These are phyloP conservation scores for Chitala chitala DNA, from an alignment of 2,113 vertebrate genomes.

Conservation along the genomic window DNA sequence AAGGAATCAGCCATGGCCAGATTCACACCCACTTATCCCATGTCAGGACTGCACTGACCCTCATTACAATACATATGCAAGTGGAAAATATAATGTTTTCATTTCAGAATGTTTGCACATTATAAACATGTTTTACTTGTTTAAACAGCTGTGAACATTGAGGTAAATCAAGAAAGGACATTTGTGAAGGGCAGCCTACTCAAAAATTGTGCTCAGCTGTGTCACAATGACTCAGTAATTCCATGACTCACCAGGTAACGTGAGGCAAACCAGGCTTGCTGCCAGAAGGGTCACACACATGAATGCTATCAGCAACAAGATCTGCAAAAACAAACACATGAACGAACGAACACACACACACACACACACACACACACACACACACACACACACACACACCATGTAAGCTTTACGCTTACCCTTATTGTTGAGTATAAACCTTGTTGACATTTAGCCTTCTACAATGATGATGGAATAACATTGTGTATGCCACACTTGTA, in stretches of 20 bases:
- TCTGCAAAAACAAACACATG: slow-evolving; percentile 60
- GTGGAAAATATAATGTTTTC: neutral
- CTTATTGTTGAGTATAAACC: no score
- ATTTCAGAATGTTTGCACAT: neutral
- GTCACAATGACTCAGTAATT: neutral
- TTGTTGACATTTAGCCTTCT: no score
- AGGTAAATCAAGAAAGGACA: neutral
- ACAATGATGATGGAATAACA: no score
- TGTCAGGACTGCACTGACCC: neutral
- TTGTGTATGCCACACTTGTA: no score
- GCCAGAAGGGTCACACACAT: slow-evolving; percentile 95
- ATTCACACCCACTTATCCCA: neutral
- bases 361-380: no score
- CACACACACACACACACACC: no score
- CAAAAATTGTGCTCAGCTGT: neutral
- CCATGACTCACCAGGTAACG: slow-evolving; percentile 80
- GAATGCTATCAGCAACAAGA: slow-evolving; percentile 88
- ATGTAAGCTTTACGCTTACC: no score
- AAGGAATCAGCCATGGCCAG: neutral
- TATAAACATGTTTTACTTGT: neutral
- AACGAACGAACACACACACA: no score
- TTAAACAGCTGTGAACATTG: neutral
- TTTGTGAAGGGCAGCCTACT: no score
- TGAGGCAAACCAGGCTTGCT: slow-evolving; percentile 94
- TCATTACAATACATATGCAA: no score